phyloP scores from a whole-genome alignment of 2,797 vertebrate species.

The Poecilia gillii region DNA sequence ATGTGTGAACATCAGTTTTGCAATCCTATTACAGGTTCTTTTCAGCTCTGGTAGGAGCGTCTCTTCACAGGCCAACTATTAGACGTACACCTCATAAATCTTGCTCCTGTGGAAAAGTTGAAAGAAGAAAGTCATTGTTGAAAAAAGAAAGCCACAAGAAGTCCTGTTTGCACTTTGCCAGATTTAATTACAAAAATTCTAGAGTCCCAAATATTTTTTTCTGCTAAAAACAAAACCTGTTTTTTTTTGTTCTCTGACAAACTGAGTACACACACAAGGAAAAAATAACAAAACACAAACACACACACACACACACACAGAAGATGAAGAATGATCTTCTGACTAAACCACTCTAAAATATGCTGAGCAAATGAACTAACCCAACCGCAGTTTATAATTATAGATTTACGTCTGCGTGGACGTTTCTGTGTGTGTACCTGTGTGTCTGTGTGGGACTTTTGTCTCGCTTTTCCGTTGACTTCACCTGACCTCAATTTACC shows the following conservation, averaged over 20 bases:
- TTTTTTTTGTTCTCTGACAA: neutral
- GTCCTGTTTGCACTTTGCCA: neutral
- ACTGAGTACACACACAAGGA: neutral
- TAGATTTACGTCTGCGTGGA: slow-evolving; percentile 50
- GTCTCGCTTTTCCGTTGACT: slow-evolving; percentile 64
- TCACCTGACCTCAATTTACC: slow-evolving; percentile 73
- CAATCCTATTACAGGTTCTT: neutral
- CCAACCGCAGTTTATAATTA: slow-evolving; percentile 66
- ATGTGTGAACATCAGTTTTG: neutral
- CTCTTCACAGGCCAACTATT: neutral
- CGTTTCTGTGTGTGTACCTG: slow-evolving; percentile 23
- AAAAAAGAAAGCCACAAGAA: neutral
- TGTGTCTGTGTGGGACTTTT: slow-evolving; percentile 33
- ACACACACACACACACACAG: slow-evolving; percentile 12
- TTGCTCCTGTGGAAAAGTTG: neutral
- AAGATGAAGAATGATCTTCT: slow-evolving; percentile 23
- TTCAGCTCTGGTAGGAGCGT: neutral
- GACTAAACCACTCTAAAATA: slow-evolving; percentile 51
- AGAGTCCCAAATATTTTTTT: neutral
- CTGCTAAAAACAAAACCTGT: neutral
- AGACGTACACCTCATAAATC: neutral
- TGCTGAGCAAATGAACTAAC: slow-evolving; percentile 57
- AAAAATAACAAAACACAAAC: slow-evolving; percentile 2
- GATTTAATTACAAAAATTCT: slow-evolving; percentile 3
- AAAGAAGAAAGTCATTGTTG: neutral